Evolutionary conservation across 2,113 vertebrate genomes (phyloP).

Genomic region (Pleuronectes platessa): DNA sequence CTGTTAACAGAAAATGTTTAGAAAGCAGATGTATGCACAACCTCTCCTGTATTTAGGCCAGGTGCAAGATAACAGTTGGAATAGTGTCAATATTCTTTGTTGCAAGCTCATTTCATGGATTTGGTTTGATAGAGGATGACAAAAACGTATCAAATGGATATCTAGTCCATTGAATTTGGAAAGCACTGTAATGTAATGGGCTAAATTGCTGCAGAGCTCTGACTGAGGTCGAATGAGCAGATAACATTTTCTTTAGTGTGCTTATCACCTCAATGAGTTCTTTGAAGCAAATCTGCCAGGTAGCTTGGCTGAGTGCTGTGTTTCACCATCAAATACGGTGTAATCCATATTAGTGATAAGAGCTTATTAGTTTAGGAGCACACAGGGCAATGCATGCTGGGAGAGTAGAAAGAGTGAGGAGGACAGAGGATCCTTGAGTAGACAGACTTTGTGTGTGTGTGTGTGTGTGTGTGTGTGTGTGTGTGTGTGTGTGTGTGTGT

Average conservation of each 20-base stretch:
- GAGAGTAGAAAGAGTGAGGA: neutral
- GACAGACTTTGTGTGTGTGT: neutral
- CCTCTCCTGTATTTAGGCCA: neutral
- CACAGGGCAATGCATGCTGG: slow-evolving; percentile 17
- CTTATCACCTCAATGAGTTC: slow-evolving; percentile 41
- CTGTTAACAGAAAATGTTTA: neutral
- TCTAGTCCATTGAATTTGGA: slow-evolving; percentile 1
- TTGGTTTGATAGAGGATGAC: neutral
- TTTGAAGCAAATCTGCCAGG: slow-evolving; percentile 42
- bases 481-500: neutral
- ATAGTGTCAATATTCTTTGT: neutral
- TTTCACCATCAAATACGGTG: slow-evolving; percentile 25
- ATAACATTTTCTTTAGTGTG: slow-evolving; percentile 4
- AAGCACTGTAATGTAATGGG: neutral
- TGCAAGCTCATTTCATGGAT: slow-evolving; percentile 5
- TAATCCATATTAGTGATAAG: slow-evolving; percentile 45
- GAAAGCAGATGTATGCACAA: neutral
- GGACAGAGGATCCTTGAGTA: neutral
- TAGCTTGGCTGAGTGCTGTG: slow-evolving; percentile 30
- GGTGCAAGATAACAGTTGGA: slow-evolving; percentile 1
- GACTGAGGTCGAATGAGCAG: slow-evolving; percentile 16
- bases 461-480: neutral
- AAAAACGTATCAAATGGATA: slow-evolving; percentile 14
- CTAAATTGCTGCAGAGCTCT: slow-evolving; percentile 3
- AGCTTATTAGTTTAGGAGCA: slow-evolving; percentile 48